Evolutionary conservation across 53 echinoderm and acorn worm species (phyloP).

Genomic region (Hippasteria phrygiana): DNA sequence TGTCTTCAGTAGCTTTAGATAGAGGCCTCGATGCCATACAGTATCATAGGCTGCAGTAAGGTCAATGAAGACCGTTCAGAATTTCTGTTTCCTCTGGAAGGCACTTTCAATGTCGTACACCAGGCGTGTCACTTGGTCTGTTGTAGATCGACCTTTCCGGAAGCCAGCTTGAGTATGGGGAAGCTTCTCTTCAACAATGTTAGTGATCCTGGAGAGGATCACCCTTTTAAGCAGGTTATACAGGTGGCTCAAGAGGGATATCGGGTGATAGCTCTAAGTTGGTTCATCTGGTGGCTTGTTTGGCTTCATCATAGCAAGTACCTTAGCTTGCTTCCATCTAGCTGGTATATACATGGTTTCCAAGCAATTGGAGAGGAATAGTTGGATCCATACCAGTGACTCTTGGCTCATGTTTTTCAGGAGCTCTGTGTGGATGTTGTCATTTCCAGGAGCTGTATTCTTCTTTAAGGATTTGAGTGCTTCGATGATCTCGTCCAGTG

Average conservation of each 20-base stretch:
- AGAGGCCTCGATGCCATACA: not conserved
- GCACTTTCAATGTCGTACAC: not conserved
- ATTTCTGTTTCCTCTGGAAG: not conserved
- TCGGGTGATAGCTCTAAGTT: too few species aligned
- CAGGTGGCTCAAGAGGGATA: too few species aligned
- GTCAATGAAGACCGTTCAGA: too few species aligned
- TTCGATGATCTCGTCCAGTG: too few species aligned
- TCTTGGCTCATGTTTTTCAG: not conserved
- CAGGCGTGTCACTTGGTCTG: not conserved
- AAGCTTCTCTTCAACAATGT: not conserved
- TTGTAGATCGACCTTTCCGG: not conserved
- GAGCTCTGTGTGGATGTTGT: not conserved
- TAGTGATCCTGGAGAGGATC: not conserved
- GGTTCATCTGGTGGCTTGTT: conserved; percentile 2
- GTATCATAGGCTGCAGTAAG: not conserved
- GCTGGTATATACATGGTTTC: not conserved
- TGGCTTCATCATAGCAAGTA: not conserved
- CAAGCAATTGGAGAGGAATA: not conserved
- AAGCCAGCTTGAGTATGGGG: not conserved
- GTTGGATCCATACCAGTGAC: not conserved
- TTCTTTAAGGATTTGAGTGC: not conserved
- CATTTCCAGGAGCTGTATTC: not conserved
- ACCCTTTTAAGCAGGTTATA: not conserved
- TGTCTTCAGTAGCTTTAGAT: conserved; percentile 10
- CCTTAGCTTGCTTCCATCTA: not conserved